Conservation (phyloP, 2,797 vertebrate genomes). For the Lagorchestes hirsutus region DNA sequence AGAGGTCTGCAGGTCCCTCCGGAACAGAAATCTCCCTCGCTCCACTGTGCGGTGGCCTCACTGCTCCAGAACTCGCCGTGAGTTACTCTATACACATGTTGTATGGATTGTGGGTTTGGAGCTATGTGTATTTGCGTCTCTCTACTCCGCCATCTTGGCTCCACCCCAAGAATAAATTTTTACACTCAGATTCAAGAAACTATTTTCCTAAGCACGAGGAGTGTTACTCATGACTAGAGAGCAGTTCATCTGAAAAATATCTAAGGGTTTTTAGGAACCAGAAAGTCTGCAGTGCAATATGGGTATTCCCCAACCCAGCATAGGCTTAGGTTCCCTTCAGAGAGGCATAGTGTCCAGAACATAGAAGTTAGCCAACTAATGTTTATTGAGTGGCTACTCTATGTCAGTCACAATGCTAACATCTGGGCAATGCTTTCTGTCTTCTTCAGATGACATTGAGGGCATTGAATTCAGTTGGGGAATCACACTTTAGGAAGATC, state of each 20-base stretch:
- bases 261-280: background rate
- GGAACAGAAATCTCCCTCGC: too few relatives aligned
- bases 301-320: background rate
- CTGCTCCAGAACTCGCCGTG: too few relatives aligned
- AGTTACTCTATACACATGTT: too few relatives aligned
- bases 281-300: background rate
- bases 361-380: background rate
- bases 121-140: too few relatives aligned
- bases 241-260: background rate
- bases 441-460: background rate
- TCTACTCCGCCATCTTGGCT: too few relatives aligned
- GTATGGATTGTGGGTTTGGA: too few relatives aligned
- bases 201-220: background rate
- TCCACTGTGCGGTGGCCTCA: too few relatives aligned
- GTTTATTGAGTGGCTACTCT: background rate
- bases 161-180: background rate
- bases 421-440: background rate
- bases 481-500: background rate
- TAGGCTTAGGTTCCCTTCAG: background rate
- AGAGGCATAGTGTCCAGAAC: background rate
- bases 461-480: background rate
- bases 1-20: too few relatives aligned
- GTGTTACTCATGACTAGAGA: background rate
- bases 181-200: background rate
- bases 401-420: background rate